These are phyloP conservation scores for Ruditapes philippinarum DNA, from an alignment of 1,140 invertebrate genomes.

Conservation along the genomic window DNA sequence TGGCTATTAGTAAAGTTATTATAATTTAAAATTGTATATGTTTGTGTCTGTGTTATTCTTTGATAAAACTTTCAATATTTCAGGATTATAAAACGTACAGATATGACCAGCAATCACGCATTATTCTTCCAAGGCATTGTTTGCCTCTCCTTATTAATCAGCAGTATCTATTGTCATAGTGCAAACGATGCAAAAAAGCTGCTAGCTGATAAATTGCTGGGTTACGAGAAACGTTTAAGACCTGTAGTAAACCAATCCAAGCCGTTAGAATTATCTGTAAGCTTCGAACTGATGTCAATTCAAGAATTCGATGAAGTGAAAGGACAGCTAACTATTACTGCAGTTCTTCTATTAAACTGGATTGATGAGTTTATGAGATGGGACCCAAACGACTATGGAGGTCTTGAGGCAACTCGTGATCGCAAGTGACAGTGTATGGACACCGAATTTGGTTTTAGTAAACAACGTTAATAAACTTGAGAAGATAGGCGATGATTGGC, in stretches of 20 bases:
- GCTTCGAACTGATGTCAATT: slow-evolving; percentile 11
- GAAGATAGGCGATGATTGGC: slow-evolving; percentile 89
- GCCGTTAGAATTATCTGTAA: background rate
- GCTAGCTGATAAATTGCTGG: background rate
- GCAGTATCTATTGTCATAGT: background rate
- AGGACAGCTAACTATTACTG: slow-evolving; percentile 28
- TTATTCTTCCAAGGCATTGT: background rate
- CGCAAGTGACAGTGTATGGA: slow-evolving; percentile 16
- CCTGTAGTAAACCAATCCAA: slow-evolving; percentile 13
- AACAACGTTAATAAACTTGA: background rate
- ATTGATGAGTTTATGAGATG: slow-evolving; percentile 10
- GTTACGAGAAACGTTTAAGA: background rate
- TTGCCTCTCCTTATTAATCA: too few species aligned
- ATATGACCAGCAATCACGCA: too few species aligned
- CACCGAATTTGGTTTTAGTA: background rate
- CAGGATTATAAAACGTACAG: too few species aligned
- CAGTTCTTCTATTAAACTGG: background rate
- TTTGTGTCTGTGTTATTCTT: too few species aligned
- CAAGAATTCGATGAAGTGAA: slow-evolving; percentile 47
- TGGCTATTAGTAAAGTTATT: too few species aligned
- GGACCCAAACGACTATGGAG: slow-evolving; percentile 9
- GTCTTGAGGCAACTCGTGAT: background rate
- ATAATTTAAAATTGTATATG: too few species aligned
- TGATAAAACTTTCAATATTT: too few species aligned
- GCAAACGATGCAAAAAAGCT: background rate